phyloP scores from a whole-genome alignment of 2,888 invertebrate genomes.

The Ctena decussata region DNA sequence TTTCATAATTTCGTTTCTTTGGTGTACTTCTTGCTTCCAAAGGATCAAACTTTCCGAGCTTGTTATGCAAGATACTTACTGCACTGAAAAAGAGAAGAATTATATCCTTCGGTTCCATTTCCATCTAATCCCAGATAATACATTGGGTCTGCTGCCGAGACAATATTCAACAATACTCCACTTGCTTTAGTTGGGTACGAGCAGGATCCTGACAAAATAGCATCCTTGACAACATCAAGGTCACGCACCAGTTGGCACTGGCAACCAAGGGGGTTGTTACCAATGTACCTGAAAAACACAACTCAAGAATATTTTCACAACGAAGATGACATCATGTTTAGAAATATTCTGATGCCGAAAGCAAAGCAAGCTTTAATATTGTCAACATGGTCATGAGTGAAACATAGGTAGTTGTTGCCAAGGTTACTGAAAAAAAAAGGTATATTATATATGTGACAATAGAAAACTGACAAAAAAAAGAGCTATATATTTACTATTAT shows the following conservation, averaged over 20 bases:
- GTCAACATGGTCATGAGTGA: no score
- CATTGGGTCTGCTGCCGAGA: not conserved
- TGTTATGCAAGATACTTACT: constrained; percentile 41
- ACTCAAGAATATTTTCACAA: not conserved
- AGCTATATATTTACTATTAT: no score
- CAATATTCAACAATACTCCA: constrained; percentile 24
- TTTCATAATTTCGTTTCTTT: no score
- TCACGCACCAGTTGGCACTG: constrained; percentile 48
- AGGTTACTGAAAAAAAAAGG: not conserved
- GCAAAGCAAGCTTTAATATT: no score
- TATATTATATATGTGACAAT: no score
- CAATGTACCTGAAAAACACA: constrained; percentile 47
- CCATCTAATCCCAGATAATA: constrained; percentile 17
- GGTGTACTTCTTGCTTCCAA: no score
- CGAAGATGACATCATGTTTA: not conserved
- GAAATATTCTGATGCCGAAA: no score
- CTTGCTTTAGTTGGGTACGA: constrained; percentile 1
- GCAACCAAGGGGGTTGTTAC: constrained; percentile 49
- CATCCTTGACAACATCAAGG: constrained; percentile 12
- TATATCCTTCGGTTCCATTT: not conserved
- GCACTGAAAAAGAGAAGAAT: constrained; percentile 33
- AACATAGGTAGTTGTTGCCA: not conserved
- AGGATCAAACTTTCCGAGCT: no score
- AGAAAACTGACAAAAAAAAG: no score
- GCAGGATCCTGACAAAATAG: constrained; percentile 37